These are phyloP conservation scores for Hydrolagus colliei DNA, from an alignment of 2,797 vertebrate species.

Conservation along the genomic window DNA sequence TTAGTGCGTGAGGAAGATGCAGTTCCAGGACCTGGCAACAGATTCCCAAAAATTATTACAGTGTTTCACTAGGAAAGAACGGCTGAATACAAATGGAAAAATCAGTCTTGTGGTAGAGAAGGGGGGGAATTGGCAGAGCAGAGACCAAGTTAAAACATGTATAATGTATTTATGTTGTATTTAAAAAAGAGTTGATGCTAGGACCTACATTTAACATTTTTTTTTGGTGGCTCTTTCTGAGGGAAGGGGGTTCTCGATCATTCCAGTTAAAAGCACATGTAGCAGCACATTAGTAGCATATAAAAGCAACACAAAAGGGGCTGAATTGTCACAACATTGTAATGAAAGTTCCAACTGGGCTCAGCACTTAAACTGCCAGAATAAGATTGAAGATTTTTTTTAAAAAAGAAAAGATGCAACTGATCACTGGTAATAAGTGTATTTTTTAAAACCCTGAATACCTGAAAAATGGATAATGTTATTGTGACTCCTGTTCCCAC, in stretches of 20 bases:
- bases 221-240: too few relatives aligned
- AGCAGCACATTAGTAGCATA: background rate
- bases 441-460: background rate
- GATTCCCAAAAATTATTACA: background rate
- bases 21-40: background rate
- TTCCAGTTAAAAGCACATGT: conserved; percentile 6
- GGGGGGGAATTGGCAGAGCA: background rate
- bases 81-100: background rate
- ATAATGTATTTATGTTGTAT: background rate
- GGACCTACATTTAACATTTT: background rate
- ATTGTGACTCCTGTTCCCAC: background rate
- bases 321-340: background rate
- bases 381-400: background rate
- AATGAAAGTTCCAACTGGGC: background rate
- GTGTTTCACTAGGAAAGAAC: background rate
- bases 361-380: background rate
- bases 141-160: too few relatives aligned
- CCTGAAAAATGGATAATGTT: background rate
- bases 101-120: background rate
- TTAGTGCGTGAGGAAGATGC: background rate
- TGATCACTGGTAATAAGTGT: background rate
- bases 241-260: background rate
- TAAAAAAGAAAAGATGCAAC: background rate
- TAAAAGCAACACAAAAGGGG: background rate
- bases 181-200: background rate